Conservation (phyloP, 2,797 vertebrate species). For the Arctocebus calabarensis region DNA sequence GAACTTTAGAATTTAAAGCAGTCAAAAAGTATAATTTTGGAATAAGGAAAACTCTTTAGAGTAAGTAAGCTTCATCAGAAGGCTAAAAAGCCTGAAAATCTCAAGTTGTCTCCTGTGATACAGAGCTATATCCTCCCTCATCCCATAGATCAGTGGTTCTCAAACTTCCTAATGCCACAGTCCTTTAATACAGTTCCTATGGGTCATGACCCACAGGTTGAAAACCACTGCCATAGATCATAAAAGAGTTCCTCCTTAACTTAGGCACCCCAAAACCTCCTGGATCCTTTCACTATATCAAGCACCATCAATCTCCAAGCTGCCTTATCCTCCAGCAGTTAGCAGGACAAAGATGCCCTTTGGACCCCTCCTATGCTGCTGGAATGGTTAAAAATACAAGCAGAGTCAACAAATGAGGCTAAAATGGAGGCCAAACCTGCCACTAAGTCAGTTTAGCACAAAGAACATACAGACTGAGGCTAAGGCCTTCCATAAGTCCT, state of each 20-base stretch:
- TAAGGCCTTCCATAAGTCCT: neutral
- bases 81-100: neutral
- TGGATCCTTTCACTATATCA: neutral
- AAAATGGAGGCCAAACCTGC: neutral
- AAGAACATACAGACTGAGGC: neutral
- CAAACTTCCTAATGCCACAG: too few species aligned
- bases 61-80: constrained; percentile 1
- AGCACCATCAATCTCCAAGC: neutral
- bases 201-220: too few species aligned
- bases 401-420: neutral
- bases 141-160: neutral
- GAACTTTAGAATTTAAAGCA: neutral
- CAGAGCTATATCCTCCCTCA: neutral
- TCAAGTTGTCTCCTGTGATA: neutral
- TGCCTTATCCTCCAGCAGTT: neutral
- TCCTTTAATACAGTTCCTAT: too few species aligned
- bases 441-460: neutral
- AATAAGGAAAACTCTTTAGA: neutral
- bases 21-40: neutral
- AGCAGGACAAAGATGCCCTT: neutral
- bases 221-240: neutral
- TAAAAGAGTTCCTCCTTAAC: neutral
- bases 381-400: neutral
- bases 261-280: neutral
- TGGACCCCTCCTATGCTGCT: neutral